phyloP scores from a whole-genome alignment of 2,888 invertebrate genomes.

The Temnothorax ravouxi region DNA sequence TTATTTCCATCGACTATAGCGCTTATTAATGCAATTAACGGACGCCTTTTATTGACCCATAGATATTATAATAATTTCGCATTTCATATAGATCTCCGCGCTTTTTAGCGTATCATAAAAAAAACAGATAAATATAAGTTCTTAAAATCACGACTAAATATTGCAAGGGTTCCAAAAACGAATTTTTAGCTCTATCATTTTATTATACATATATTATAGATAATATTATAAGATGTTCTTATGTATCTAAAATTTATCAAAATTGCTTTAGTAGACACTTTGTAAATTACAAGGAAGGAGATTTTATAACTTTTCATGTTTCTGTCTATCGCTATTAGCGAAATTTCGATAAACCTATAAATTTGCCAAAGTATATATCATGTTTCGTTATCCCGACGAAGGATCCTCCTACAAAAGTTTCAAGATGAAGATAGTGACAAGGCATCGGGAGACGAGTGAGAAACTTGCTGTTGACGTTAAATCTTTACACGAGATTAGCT shows the following conservation, averaged over 20 bases:
- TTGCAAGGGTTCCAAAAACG: background rate
- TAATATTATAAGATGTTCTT: background rate
- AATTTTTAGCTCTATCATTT: background rate
- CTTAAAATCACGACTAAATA: background rate
- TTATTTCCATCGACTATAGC: background rate
- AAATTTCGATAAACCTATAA: constrained; percentile 17
- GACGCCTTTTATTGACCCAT: background rate
- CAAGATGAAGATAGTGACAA: constrained; percentile 12
- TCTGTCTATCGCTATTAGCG: background rate
- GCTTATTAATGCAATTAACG: background rate
- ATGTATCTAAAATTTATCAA: background rate
- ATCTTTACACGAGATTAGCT: constrained; percentile 36
- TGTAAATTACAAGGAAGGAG: background rate
- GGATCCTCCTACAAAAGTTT: background rate
- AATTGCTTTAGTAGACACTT: background rate
- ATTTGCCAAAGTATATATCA: constrained; percentile 24
- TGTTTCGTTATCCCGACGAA: constrained; percentile 4
- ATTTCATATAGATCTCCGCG: background rate
- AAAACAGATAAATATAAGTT: background rate
- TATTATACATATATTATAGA: too few relatives aligned
- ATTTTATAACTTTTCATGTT: background rate
- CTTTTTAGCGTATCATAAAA: background rate
- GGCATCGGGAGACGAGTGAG: constrained; percentile 4
- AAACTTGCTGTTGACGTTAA: constrained; percentile 28
- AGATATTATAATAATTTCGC: background rate